Evolutionary conservation across 2,113 vertebrate species (phyloP).

Genomic region (Struthio camelus): DNA sequence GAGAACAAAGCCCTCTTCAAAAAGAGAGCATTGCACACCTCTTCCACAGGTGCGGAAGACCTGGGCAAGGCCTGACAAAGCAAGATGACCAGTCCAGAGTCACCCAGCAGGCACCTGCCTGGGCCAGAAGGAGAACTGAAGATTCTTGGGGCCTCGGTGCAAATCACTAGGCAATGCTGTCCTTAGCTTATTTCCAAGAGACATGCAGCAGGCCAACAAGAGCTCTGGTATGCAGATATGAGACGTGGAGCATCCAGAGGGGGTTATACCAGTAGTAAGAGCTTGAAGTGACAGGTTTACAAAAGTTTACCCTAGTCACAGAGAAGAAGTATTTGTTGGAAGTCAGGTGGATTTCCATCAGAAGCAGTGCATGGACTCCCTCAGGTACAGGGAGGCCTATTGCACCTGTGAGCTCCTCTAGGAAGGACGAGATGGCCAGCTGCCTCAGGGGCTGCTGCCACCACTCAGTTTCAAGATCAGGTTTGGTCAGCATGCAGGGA

Average conservation of each 20-base stretch:
- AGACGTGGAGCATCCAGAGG: not conserved
- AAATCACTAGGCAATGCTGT: accelerated
- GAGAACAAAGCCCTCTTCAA: not conserved
- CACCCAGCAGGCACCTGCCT: not conserved
- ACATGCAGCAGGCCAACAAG: not conserved
- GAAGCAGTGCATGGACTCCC: not conserved
- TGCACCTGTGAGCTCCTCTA: not conserved
- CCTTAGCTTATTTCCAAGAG: not conserved
- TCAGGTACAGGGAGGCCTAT: not conserved
- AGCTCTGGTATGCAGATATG: not conserved
- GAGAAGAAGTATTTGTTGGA: not conserved
- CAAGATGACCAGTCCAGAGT: not conserved
- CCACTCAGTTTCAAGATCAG: not conserved
- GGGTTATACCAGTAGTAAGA: not conserved
- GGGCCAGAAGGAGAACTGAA: not conserved
- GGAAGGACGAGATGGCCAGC: not conserved
- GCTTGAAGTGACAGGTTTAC: not conserved
- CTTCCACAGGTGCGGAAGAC: not conserved
- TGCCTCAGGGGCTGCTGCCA: not conserved
- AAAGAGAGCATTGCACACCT: not conserved
- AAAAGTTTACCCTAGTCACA: not conserved
- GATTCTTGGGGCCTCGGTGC: not conserved
- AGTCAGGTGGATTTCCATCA: not conserved
- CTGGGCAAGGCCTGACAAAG: not conserved
- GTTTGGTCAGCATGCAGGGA: not conserved